These are phyloP conservation scores for Agriotes lineatus DNA, from an alignment of 2,888 invertebrate genomes.

Conservation along the genomic window DNA sequence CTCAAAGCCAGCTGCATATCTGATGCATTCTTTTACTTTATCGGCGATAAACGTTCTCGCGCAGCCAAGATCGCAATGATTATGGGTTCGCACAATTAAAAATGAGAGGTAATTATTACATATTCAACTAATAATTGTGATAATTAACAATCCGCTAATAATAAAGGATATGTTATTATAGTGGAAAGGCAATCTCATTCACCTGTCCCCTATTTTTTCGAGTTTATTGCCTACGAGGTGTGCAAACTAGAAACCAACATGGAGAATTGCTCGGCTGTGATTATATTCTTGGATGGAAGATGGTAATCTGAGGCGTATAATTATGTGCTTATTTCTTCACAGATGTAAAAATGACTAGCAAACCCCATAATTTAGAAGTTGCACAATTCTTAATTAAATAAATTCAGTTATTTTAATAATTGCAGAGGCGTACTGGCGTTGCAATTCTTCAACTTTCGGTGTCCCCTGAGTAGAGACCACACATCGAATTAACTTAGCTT, in stretches of 20 bases:
- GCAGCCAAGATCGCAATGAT: conserved; percentile 4
- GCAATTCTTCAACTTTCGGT: no score
- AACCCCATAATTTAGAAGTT: no score
- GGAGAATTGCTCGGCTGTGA: no score
- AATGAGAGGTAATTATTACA: not conserved
- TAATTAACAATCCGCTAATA: conserved; percentile 10
- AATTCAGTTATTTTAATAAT: no score
- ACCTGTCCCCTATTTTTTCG: conserved; percentile 5
- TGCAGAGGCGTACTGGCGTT: no score
- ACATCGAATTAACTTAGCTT: no score
- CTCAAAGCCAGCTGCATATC: not conserved
- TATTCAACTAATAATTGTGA: conserved; percentile 8
- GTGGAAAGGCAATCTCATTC: not conserved
- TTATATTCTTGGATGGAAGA: no score
- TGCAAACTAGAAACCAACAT: not conserved
- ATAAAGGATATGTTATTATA: conserved; percentile 9
- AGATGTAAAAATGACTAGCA: no score
- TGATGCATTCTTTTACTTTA: conserved; percentile 18
- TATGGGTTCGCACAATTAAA: not conserved
- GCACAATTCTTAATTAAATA: no score
- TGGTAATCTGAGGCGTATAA: no score
- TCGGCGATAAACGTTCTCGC: not conserved
- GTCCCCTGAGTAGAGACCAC: no score
- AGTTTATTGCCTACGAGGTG: not conserved
- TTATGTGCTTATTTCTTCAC: no score